These are phyloP conservation scores for Apistogramma diplotaenia DNA, from an alignment of 2,113 vertebrate species.

Conservation along the genomic window DNA sequence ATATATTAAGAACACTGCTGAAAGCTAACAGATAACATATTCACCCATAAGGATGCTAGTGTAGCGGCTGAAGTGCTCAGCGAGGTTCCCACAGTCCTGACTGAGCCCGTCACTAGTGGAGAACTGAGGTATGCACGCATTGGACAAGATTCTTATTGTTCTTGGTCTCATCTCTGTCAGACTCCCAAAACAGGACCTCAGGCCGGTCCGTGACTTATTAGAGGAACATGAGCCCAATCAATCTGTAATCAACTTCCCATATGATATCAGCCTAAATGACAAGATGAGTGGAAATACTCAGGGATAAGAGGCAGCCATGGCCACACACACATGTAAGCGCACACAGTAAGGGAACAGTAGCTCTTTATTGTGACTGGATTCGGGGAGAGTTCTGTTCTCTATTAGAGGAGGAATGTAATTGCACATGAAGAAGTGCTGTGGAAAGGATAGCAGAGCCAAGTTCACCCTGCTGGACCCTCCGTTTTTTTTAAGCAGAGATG, in stretches of 20 bases:
- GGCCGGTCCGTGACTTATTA: constrained; percentile 36
- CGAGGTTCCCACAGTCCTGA: background rate
- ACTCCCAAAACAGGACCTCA: constrained; percentile 48
- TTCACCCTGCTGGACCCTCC: constrained; percentile 28
- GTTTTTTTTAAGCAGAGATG: constrained; percentile 22
- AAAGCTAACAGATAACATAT: background rate
- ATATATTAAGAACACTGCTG: background rate
- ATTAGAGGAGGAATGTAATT: constrained; percentile 75
- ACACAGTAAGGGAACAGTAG: constrained; percentile 65
- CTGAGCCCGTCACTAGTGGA: background rate
- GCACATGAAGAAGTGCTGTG: constrained; percentile 60
- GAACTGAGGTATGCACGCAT: background rate
- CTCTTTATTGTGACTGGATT: constrained; percentile 64
- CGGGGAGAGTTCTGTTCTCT: constrained; percentile 60
- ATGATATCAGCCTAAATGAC: constrained; percentile 60
- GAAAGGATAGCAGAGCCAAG: constrained; percentile 58
- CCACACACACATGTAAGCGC: constrained; percentile 42
- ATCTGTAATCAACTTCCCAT: constrained; percentile 71
- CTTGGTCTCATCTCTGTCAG: constrained; percentile 11
- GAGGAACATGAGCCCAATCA: constrained; percentile 56
- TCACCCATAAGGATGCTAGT: background rate
- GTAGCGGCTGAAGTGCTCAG: background rate
- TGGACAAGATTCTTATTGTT: constrained; percentile 52
- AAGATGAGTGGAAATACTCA: constrained; percentile 60
- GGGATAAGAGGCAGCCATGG: constrained; percentile 47